Base-by-base conservation (phyloP, 2,113 vertebrate species). In the Pseudorhombus dupliciocellatus region DNA sequence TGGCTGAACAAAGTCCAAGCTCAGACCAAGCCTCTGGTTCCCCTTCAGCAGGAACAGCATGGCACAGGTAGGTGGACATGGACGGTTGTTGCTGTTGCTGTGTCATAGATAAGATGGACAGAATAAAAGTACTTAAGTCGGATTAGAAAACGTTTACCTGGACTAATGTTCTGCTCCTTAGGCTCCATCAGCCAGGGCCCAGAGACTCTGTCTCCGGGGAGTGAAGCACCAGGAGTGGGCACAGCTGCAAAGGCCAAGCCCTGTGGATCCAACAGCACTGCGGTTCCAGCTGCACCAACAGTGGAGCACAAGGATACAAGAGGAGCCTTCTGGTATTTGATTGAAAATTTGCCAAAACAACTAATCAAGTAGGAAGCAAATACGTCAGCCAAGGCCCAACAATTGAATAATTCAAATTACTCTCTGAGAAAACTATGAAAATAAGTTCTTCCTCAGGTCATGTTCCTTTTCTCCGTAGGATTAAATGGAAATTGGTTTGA, bases 1-100 rank as follows among this genome's bases (percentile, higher is more conserved):
- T 98, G 97, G 97, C 89, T 98, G 67, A 98, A 98, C 89, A 99
- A 99, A 84, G 97, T 98, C 80, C 97, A 96, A 74, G 94, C 96
- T 31, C 97, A 98, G 84, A 97, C 95, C 86, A 98, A 98, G 90
- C 93, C 96, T 10, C 94, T 96, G 84, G 95, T 96, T 66, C 95
- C 91, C 86, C 93, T 89, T 73, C 96, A 97, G 84, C 94, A 94
- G 80, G 96, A 98, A 62, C 93, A 91, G 21, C 95, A 95, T 85
- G 91, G 84, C 90, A 75, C 93, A 93, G 85, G 87, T 94, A 55
- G 89, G 96, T 75, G 87, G 83, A 59, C 10, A 25, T 16, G 12
- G 22, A 48, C 21, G 48, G 21, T 25, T 66, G n/a, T 10, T 25
- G 10, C 2, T 44, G 44, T 16, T 59, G 22, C 57, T 40, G 28